Conservation (phyloP, 2,888 invertebrate species). For the Synergus laeviventris region DNA sequence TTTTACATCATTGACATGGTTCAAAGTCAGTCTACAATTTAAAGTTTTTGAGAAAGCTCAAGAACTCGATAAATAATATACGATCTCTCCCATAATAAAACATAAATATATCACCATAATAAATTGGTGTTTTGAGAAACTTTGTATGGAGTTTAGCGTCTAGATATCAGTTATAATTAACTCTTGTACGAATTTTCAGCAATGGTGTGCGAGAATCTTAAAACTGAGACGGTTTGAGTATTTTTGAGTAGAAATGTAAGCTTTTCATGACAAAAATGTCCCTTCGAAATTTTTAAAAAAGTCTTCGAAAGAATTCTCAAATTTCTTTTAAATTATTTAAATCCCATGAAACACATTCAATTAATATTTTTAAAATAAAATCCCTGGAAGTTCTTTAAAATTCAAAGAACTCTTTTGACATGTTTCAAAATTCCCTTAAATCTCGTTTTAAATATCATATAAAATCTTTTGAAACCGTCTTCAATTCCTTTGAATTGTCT, state of each 20-base stretch:
- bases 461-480: too few relatives aligned
- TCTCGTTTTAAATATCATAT: too few relatives aligned
- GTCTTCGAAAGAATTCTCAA: too few relatives aligned
- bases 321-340: too few relatives aligned
- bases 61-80: slow-evolving; percentile 21
- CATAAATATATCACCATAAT: slow-evolving; percentile 11
- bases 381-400: too few relatives aligned
- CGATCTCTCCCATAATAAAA: slow-evolving; percentile 2
- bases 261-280: too few relatives aligned
- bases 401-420: too few relatives aligned
- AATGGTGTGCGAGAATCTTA: background rate
- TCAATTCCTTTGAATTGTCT: too few relatives aligned
- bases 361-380: too few relatives aligned
- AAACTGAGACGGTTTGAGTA: background rate
- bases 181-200: background rate
- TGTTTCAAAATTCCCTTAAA: too few relatives aligned
- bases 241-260: background rate
- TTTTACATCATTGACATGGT: slow-evolving; percentile 6
- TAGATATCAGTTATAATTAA: background rate
- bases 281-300: too few relatives aligned
- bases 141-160: background rate
- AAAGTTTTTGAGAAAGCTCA: slow-evolving; percentile 25
- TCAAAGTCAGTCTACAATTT: slow-evolving; percentile 7
- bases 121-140: background rate
- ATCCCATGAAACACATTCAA: too few relatives aligned